Evolutionary conservation across 2,113 vertebrate species (phyloP).

Genomic region (Hemiprocne comata): DNA sequence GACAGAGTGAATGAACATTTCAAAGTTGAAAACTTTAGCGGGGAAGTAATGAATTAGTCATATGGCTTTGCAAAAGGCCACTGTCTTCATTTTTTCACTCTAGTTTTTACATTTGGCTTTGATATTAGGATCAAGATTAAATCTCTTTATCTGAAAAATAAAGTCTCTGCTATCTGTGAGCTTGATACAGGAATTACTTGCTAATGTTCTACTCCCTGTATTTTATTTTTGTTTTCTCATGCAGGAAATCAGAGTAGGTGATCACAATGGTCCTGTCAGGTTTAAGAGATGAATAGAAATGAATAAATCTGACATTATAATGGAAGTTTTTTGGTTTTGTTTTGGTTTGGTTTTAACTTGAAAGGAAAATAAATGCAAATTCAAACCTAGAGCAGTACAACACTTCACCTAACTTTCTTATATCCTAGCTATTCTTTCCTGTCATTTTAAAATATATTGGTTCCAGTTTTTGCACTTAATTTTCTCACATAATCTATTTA

Average conservation of each 20-base stretch:
- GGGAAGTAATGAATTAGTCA: neutral
- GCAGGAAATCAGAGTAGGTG: constrained; percentile 42
- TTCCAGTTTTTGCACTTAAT: neutral
- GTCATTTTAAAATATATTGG: neutral
- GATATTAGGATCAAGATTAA: constrained; percentile 53
- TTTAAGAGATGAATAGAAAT: constrained; percentile 29
- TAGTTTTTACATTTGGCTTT: neutral
- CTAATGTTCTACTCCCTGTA: neutral
- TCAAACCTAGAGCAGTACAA: neutral
- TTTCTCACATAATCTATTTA: neutral
- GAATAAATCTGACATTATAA: neutral
- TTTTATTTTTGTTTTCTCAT: constrained; percentile 31
- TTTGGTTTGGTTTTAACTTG: neutral
- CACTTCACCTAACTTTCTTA: neutral
- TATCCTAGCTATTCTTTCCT: neutral
- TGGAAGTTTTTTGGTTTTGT: neutral
- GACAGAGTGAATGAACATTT: neutral
- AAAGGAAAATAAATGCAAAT: constrained; percentile 32
- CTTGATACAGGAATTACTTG: constrained; percentile 2
- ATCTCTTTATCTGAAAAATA: constrained; percentile 31
- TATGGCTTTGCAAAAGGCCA: neutral
- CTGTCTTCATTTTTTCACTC: neutral
- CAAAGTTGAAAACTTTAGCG: neutral
- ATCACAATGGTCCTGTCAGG: neutral
- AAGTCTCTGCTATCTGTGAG: neutral